phyloP scores from a whole-genome alignment of 2,888 invertebrate species.

The Protodeltote pygarga region DNA sequence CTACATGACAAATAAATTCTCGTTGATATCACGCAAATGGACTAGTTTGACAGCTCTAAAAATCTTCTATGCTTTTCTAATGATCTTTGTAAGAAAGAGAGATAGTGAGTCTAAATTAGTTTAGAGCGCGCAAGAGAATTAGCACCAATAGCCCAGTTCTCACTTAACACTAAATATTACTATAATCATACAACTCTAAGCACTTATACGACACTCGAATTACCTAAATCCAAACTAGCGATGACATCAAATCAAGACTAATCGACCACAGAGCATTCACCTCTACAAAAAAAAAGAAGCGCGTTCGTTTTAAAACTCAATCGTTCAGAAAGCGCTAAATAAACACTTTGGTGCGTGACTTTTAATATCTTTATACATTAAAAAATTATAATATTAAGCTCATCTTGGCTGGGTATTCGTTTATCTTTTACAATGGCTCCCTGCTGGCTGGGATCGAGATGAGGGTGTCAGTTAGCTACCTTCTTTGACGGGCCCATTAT shows the following conservation, averaged over 20 bases:
- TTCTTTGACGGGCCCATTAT: slow-evolving; percentile 46
- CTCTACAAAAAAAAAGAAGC: slow-evolving; percentile 55
- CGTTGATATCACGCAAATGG: no score
- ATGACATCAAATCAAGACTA: slow-evolving; percentile 31
- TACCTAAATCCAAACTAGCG: no score
- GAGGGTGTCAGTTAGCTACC: slow-evolving; percentile 50
- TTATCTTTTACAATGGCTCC: slow-evolving; percentile 80
- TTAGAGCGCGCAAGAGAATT: no score
- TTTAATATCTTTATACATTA: slow-evolving; percentile 86
- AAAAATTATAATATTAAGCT: slow-evolving; percentile 86
- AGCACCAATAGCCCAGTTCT: no score
- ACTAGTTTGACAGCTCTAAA: no score
- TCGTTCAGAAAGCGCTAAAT: slow-evolving; percentile 81
- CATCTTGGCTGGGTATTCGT: slow-evolving; percentile 75
- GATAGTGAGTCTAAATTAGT: no score
- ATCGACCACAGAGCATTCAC: slow-evolving; percentile 48
- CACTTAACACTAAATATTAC: no score
- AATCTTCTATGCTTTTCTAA: no score
- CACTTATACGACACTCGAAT: no score
- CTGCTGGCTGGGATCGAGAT: slow-evolving; percentile 60
- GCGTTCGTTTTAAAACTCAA: slow-evolving; percentile 56
- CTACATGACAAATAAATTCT: no score
- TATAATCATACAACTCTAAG: no score
- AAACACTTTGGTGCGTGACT: slow-evolving; percentile 84
- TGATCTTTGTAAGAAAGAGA: no score